Evolutionary conservation across 2,113 vertebrate genomes (phyloP).

Genomic region (Montifringilla adamsi): DNA sequence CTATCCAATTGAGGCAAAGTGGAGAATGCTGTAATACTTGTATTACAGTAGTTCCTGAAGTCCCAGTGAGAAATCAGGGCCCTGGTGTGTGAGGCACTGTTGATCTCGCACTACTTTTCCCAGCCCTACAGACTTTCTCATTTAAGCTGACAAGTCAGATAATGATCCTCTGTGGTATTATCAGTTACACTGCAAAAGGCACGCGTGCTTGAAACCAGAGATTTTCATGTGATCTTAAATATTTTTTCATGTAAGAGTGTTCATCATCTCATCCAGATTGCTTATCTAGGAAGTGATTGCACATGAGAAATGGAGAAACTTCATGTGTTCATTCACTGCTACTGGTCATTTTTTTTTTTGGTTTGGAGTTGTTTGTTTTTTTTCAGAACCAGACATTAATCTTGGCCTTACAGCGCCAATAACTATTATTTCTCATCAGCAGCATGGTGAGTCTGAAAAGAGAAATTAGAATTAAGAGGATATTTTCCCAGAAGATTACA

Average conservation of each 20-base stretch:
- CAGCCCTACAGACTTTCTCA: background rate
- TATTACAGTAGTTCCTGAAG: conserved; percentile 32
- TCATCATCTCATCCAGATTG: background rate
- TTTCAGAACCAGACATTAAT: conserved; percentile 1
- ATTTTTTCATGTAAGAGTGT: background rate
- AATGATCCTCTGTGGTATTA: background rate
- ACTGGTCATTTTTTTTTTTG: background rate
- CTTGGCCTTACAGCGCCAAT: conserved; percentile 12
- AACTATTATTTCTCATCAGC: conserved; percentile 23
- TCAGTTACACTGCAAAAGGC: background rate
- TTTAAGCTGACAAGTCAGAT: conserved; percentile 2
- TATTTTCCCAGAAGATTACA: conserved; percentile 64
- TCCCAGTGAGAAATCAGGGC: conserved; percentile 22
- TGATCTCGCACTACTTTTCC: background rate
- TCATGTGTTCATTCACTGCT: conserved; percentile 16
- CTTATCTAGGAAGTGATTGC: background rate
- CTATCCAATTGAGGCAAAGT: conserved; percentile 42
- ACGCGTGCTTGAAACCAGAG: background rate
- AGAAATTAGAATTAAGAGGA: conserved; percentile 51
- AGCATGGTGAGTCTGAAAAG: conserved; percentile 37
- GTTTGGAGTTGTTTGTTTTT: background rate
- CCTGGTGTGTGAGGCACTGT: background rate
- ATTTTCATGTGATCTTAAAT: background rate
- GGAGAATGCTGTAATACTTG: conserved; percentile 12
- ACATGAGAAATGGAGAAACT: background rate